phyloP scores from a whole-genome alignment of 2,797 vertebrate species.

The Rhinogobio ventralis region DNA sequence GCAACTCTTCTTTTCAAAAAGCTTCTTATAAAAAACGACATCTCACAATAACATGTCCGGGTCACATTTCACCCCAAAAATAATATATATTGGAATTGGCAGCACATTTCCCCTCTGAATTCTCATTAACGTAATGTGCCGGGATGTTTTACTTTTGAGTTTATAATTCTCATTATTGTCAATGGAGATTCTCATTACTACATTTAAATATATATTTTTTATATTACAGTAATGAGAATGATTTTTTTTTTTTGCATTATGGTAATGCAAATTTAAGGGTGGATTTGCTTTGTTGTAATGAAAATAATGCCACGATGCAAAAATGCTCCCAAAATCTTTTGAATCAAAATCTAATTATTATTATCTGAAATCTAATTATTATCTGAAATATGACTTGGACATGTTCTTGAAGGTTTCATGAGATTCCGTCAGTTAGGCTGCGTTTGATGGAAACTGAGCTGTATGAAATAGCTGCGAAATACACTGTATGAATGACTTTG shows the following conservation, averaged over 20 bases:
- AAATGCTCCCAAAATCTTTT: background rate
- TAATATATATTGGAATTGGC: background rate
- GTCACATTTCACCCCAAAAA: slow-evolving; percentile 10
- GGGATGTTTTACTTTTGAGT: background rate
- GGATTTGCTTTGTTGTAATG: background rate
- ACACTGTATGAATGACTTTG: slow-evolving; percentile 39
- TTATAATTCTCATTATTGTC: background rate
- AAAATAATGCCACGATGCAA: background rate
- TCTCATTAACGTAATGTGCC: background rate
- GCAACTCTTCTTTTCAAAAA: background rate
- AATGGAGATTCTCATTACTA: background rate
- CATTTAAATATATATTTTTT: background rate
- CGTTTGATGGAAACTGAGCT: background rate
- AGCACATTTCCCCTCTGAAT: background rate
- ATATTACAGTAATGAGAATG: background rate
- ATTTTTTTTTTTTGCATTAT: background rate
- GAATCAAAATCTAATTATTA: background rate
- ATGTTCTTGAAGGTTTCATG: background rate
- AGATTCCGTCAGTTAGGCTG: background rate
- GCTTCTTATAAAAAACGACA: background rate
- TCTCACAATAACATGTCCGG: background rate
- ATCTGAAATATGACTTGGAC: slow-evolving; percentile 17
- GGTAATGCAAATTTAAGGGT: background rate
- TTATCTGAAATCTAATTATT: slow-evolving; percentile 22
- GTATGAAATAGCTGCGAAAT: slow-evolving; percentile 15